Base-by-base conservation (phyloP, 2,113 vertebrate genomes). In the Elaphurus davidianus region DNA sequence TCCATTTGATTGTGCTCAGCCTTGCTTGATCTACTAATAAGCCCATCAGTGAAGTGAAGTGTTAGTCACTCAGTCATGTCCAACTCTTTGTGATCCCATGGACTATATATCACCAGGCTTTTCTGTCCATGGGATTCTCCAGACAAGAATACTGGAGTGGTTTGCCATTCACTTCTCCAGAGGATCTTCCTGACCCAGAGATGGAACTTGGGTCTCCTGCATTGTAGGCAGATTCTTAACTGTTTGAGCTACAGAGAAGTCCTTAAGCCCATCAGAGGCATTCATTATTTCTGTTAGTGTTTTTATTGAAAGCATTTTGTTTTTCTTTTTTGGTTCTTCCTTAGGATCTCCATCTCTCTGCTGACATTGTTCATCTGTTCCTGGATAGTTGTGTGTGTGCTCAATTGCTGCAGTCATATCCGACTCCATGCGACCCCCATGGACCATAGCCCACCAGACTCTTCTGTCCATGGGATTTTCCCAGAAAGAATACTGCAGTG, bases 391-490 rank as follows among this genome's bases (percentile, higher is more conserved):
- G 67, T 3, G n/a, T n/a, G 30, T 36, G 1, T 23, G n/a, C 19
- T 40, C 67, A 23, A 21, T 40, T 40, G 19, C n/a, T 40, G 40
- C 19, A 71, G n/a, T 71, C n/a, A 40, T 71, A 40, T 23, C 19
- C 0, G 0, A 71, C 19, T 71, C 67, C 40, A 2, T 40, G n/a
- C 0, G 0, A 71, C 67, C n/a, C 64, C 19, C 19, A 3, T 0
- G 19, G 19, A 71, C 67, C n/a, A 40, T 40, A 40, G 5, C 2
- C 67, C 0, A 12, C n/a, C 67, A 40, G 67, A 40, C 67, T 71
- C 19, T 71, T 40, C 19, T 40, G n/a, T 40, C 19, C n/a, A 71
- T 40, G 5, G n/a, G 19, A 40, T 71, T 40, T 71, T 40, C 67
- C 67, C n/a, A 71, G 19, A 2, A 71, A 40, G 19, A 71, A 71